Percentiles rank a stretch among this genome's conserved stretches.
These are phyloP conservation scores for Operophtera brumata DNA, from an alignment of 2,888 invertebrate species.

Conservation along the genomic window DNA sequence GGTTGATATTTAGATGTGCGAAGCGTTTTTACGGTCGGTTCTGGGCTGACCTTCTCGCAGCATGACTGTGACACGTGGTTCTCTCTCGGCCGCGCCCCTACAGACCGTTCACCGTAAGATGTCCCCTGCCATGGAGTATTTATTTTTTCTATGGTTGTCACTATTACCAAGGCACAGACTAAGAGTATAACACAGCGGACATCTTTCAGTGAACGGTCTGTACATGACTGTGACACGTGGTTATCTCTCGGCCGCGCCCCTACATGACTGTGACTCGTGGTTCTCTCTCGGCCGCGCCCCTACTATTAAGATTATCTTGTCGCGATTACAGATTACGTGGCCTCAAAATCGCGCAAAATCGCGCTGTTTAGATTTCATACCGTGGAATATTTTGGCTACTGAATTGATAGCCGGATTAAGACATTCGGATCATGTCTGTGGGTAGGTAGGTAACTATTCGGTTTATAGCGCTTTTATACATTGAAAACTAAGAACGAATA, in stretches of 20 bases:
- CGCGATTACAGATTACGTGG: conserved; percentile 54
- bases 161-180: too few species aligned
- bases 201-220: too few species aligned
- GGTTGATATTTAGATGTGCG: conserved; percentile 11
- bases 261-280: conserved; percentile 44
- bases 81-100: conserved; percentile 58
- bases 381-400: conserved; percentile 45
- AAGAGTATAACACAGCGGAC: too few species aligned
- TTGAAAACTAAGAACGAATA: background rate
- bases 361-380: conserved; percentile 38
- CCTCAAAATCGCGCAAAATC: conserved; percentile 47
- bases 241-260: conserved; percentile 55
- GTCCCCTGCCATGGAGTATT: too few species aligned
- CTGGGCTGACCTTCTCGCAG: conserved; percentile 1
- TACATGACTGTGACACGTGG: conserved; percentile 10
- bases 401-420: conserved; percentile 39
- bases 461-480: background rate
- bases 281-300: conserved; percentile 55
- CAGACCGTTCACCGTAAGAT: too few species aligned
- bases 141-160: too few species aligned
- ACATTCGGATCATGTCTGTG: conserved; percentile 38
- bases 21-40: conserved; percentile 8
- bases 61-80: conserved; percentile 10
- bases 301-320: conserved; percentile 63
- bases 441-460: conserved; percentile 5